Evolutionary conservation across 1,140 invertebrate genomes (phyloP), one percentile per base, ranked within the genome.

Genomic region (Leptopilina clavipes): DNA sequence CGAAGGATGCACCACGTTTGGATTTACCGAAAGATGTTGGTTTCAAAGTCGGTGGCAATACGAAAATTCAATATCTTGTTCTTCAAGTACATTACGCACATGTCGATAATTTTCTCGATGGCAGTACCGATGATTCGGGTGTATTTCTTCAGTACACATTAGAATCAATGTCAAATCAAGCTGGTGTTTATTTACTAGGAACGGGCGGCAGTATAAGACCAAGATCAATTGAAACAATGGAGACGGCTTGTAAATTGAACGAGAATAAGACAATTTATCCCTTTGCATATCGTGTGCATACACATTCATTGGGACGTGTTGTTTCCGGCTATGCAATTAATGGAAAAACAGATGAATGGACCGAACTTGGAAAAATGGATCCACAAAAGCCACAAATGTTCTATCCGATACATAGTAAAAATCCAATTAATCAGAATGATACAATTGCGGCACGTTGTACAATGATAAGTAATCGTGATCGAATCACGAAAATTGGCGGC

Each of bases 331-430:
- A 97, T 90, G 92, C 93, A 73, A 93, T 98, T 9, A 90, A 91
- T 70, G 93, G 93, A 0, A 90, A 92, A 71, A 52, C 14, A 8
- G 92, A 94, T 72, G 85, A 93, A 45, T 98, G 97, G 97, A 92
- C 93, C 14, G 87, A 98, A 70, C 92, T 99, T 40, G 98, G 98
- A 5, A 97, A 98, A 89, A 93, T 95, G 76, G 93, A 99, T 92
- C 98, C 98, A 5, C 92, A 98, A 78, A 94, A 94, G 74, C 97
- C 98, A 1, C 95, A 99, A 90, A 98, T 99, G 95, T 99, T 99
- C 92, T 99, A 99, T 90, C 95, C 96, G 8, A 92, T 97, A 1
- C 91, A 93, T 19, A 92, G 94, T 82, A 89, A 86, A 1, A 88
- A 91, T 1, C 91, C 94, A 0, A 93, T 95, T 45, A 77, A 88